Evolutionary conservation across 92 coral and sea anemone genomes (phyloP).

Genomic region (Epizoanthus fatuus): DNA sequence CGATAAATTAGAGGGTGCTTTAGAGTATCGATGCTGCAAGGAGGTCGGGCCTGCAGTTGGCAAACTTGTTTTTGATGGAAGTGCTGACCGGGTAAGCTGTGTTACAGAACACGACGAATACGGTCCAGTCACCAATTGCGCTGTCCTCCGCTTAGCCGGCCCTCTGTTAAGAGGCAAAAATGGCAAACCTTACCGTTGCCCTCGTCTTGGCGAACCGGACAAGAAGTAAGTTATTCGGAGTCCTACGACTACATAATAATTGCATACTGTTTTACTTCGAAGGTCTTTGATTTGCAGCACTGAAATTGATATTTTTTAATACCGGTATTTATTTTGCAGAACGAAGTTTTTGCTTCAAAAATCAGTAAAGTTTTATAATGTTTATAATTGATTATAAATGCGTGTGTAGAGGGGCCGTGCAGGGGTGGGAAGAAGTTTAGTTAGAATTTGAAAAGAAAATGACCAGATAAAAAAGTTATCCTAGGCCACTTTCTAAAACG

Average conservation of each 20-base stretch:
- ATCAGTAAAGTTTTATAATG: too few species aligned
- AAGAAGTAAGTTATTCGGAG: neutral
- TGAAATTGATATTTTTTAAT: too few species aligned
- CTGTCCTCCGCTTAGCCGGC: neutral
- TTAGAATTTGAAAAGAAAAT: too few species aligned
- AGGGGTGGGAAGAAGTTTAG: too few species aligned
- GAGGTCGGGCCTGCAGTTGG: neutral
- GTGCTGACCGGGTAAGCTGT: neutral
- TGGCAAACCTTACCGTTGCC: constrained; percentile 3
- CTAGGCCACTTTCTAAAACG: too few species aligned
- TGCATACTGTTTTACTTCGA: too few species aligned
- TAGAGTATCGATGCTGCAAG: neutral
- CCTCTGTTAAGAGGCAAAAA: constrained; percentile 2
- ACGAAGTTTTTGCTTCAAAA: too few species aligned
- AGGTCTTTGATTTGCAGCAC: too few species aligned
- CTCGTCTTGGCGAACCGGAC: neutral
- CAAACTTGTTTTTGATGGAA: neutral
- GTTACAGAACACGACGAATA: constrained; percentile 9
- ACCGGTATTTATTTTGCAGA: too few species aligned
- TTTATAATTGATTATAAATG: too few species aligned
- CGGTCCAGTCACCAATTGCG: neutral
- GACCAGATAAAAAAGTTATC: too few species aligned
- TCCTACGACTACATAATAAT: neutral
- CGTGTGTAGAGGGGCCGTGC: too few species aligned
- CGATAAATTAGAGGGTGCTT: neutral